These are phyloP conservation scores for Brachionus rubens DNA, from an alignment of 1,140 invertebrate genomes.

Conservation along the genomic window DNA sequence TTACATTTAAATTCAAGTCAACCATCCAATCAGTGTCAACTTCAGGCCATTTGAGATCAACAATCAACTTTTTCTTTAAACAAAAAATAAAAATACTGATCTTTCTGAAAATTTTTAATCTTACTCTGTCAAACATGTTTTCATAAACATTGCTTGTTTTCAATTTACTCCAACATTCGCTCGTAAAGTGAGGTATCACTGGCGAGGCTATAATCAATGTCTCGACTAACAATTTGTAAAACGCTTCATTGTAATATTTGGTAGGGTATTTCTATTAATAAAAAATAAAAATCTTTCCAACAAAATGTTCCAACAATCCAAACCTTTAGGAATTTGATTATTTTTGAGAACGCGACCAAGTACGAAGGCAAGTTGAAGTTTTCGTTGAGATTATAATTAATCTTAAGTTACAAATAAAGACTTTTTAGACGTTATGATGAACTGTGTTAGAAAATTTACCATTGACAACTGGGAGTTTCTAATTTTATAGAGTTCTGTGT, in stretches of 20 bases:
- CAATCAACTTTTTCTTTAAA: neutral
- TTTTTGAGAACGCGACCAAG: slow-evolving; percentile 26
- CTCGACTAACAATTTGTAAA: slow-evolving; percentile 27
- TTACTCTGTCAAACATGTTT: slow-evolving; percentile 1
- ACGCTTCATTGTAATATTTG: neutral
- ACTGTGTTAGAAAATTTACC: neutral
- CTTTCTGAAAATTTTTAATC: neutral
- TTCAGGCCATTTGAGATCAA: slow-evolving; percentile 27
- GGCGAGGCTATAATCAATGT: slow-evolving; percentile 11
- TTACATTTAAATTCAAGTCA: slow-evolving; percentile 24
- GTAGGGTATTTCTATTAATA: slow-evolving; percentile 9
- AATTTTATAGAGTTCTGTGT: neutral
- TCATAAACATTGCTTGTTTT: neutral
- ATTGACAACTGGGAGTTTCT: slow-evolving; percentile 24
- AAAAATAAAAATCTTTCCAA: neutral
- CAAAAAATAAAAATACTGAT: neutral
- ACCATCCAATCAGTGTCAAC: slow-evolving; percentile 8
- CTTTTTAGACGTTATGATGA: neutral
- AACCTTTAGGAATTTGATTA: slow-evolving; percentile 28
- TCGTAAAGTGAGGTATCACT: slow-evolving; percentile 43
- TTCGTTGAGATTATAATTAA: slow-evolving; percentile 40
- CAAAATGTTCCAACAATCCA: neutral
- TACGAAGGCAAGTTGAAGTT: slow-evolving; percentile 44
- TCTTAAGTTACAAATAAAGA: slow-evolving; percentile 1
- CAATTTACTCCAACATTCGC: slow-evolving; percentile 31